These are phyloP conservation scores for Chrysotoxum bicinctum DNA, from an alignment of 2,888 invertebrate genomes.

Conservation along the genomic window DNA sequence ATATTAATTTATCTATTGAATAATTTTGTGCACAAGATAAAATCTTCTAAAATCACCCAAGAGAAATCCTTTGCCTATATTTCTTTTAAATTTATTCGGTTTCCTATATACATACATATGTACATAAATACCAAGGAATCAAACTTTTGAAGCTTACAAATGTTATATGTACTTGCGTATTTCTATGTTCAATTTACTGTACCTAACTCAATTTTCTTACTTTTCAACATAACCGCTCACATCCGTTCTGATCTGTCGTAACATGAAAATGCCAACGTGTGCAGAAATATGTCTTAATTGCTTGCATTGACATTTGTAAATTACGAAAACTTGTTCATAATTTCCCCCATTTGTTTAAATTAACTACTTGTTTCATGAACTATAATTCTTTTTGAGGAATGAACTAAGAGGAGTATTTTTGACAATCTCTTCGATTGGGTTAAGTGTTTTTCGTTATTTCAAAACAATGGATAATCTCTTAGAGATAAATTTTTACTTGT, in stretches of 20 bases:
- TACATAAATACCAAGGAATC: neutral
- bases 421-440: no score
- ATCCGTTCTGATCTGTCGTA: no score
- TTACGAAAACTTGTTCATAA: neutral
- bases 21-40: neutral
- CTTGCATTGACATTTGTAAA: slow-evolving; percentile 16
- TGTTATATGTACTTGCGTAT: neutral
- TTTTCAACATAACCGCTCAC: neutral
- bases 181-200: neutral
- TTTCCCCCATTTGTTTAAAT: slow-evolving; percentile 18
- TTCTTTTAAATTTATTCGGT: neutral
- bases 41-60: neutral
- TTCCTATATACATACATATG: no score
- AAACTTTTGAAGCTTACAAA: neutral
- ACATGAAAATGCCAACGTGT: neutral
- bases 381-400: no score
- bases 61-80: neutral
- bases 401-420: no score
- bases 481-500: no score
- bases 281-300: slow-evolving; percentile 26
- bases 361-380: slow-evolving; percentile 17
- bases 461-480: no score
- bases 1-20: no score
- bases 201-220: slow-evolving; percentile 37
- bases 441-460: no score